Evolutionary conservation across 1,140 invertebrate genomes (phyloP).

Genomic region (Bombus sylvicola): DNA sequence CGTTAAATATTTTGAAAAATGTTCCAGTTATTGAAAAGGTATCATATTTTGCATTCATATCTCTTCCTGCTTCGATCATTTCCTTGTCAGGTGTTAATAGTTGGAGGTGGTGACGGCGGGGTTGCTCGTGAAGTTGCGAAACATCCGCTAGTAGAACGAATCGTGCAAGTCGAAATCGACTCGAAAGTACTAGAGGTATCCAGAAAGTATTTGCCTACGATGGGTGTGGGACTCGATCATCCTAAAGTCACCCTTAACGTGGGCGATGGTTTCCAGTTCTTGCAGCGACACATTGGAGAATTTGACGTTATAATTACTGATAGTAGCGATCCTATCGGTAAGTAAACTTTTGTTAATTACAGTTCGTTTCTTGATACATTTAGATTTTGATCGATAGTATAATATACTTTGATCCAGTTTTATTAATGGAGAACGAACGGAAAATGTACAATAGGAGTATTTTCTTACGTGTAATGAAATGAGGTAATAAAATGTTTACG

Average conservation of each 20-base stretch:
- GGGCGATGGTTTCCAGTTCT: conserved; percentile 97
- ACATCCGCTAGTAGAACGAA: conserved; percentile 93
- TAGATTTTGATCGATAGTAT: background rate
- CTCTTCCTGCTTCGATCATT: background rate
- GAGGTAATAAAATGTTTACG: background rate
- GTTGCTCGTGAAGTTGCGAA: conserved; percentile 97
- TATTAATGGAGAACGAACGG: background rate
- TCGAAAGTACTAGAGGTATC: conserved; percentile 94
- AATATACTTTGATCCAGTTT: too few relatives aligned
- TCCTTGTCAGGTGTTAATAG: conserved; percentile 90
- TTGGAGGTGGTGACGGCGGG: conserved; percentile 98
- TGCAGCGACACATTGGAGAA: conserved; percentile 92
- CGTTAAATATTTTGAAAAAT: background rate
- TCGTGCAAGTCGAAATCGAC: conserved; percentile 97
- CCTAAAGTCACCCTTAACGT: conserved; percentile 93
- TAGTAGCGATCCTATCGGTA: conserved; percentile 97
- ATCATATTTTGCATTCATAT: background rate
- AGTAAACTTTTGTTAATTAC: conserved; percentile 35
- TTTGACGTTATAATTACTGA: conserved; percentile 99
- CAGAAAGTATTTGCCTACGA: conserved; percentile 94
- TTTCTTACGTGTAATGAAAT: background rate
- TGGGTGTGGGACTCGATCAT: conserved; percentile 93
- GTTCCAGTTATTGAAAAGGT: background rate
- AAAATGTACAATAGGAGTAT: background rate
- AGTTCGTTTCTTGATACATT: background rate